Conservation (phyloP, 2,113 vertebrate genomes). For the Hydrolagus affinis region DNA sequence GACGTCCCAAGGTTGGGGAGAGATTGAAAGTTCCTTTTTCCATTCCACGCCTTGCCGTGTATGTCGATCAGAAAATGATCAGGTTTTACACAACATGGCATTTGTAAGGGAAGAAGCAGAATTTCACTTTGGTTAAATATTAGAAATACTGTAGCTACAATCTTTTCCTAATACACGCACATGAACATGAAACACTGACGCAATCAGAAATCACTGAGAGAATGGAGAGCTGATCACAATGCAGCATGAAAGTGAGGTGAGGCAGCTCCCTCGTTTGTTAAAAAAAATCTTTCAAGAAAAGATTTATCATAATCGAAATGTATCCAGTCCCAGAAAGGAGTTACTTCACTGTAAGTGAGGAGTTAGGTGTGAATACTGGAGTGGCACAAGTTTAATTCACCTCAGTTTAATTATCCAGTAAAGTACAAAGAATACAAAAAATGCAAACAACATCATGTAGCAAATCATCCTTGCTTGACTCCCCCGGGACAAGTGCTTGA, state of each 20-base stretch:
- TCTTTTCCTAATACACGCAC: not conserved
- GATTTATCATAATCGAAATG: not conserved
- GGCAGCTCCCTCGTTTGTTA: not conserved
- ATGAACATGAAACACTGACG: not conserved
- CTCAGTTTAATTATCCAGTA: slow-evolving; percentile 89
- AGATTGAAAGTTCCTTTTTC: not conserved
- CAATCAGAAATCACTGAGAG: not conserved
- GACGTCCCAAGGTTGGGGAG: too few relatives aligned
- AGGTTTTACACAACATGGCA: not conserved
- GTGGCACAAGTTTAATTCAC: slow-evolving; percentile 49
- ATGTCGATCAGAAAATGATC: not conserved
- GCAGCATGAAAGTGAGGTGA: not conserved
- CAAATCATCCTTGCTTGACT: slow-evolving; percentile 85
- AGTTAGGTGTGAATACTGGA: slow-evolving; percentile 12
- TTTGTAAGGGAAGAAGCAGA: not conserved
- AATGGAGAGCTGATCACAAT: not conserved
- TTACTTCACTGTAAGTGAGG: not conserved
- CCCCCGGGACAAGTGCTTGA: slow-evolving; percentile 82
- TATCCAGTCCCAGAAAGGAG: not conserved
- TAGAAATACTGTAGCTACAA: not conserved
- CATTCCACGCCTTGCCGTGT: not conserved
- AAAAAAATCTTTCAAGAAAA: not conserved
- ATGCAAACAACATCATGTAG: slow-evolving; percentile 88
- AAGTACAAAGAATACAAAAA: slow-evolving; percentile 88
- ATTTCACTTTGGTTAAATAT: not conserved